A percentile compares a stretch with the other conserved stretches of the same genome.
These are phyloP conservation scores for Paramormyrops kingsleyae DNA, from an alignment of 2,113 vertebrate genomes.

Conservation along the genomic window DNA sequence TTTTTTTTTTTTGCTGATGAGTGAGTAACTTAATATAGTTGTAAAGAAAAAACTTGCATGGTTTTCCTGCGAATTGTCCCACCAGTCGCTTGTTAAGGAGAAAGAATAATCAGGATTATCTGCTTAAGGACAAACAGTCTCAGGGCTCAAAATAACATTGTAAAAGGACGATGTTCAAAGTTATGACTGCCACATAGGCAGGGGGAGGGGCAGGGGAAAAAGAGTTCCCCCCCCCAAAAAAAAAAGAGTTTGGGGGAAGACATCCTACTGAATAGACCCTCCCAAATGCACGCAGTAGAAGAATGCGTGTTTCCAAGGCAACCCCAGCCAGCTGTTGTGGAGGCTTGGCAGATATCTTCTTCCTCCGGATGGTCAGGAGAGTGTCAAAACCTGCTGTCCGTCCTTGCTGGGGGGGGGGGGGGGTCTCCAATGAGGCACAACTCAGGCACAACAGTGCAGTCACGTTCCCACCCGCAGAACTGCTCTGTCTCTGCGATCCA, in stretches of 20 bases:
- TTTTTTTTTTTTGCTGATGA: background rate
- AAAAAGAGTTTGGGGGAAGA: constrained; percentile 20
- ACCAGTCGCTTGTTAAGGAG: background rate
- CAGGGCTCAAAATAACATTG: background rate
- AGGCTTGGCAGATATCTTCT: constrained; percentile 39
- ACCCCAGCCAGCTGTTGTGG: constrained; percentile 54
- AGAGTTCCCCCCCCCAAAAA: background rate
- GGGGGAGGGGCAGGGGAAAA: constrained; percentile 37
- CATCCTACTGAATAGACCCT: constrained; percentile 46
- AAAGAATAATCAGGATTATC: background rate
- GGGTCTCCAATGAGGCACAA: background rate
- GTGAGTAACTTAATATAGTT: background rate
- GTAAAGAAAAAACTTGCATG: background rate
- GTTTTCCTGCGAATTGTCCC: background rate
- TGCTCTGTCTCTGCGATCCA: background rate
- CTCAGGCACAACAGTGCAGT: background rate
- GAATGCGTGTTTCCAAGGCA: constrained; percentile 82
- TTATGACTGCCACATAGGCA: constrained; percentile 89
- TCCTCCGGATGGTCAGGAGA: background rate
- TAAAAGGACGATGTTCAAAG: constrained; percentile 33
- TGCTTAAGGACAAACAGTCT: background rate
- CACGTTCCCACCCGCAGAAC: background rate
- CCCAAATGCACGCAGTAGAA: constrained; percentile 67
- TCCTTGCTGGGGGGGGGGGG: too few relatives aligned
- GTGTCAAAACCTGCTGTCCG: background rate